A percentile compares a stretch with the other conserved stretches of the same genome.
Conservation (phyloP, 1,140 invertebrate species). For the Drosophila arawakana region DNA sequence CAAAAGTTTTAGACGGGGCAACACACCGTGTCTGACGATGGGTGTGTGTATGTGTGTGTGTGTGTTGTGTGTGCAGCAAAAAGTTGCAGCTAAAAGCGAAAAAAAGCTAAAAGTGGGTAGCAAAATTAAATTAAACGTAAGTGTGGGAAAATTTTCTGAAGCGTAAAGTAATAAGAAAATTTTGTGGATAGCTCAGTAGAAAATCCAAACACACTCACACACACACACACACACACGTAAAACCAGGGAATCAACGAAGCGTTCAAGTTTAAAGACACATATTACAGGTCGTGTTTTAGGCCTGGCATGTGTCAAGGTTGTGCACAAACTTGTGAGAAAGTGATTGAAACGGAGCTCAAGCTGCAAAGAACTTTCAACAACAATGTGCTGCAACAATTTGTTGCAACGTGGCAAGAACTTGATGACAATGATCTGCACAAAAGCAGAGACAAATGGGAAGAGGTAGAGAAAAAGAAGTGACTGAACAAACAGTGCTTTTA, state of each 20-base stretch:
- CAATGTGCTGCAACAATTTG: constrained; percentile 6
- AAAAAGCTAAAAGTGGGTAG: constrained; percentile 50
- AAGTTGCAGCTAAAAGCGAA: constrained; percentile 60
- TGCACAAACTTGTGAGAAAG: constrained; percentile 48
- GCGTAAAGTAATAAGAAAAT: constrained; percentile 78
- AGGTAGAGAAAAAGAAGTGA: neutral
- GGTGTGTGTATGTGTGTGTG: constrained; percentile 19
- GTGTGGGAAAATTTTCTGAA: constrained; percentile 79
- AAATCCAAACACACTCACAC: constrained; percentile 11
- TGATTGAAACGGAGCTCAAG: constrained; percentile 43
- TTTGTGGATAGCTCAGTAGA: constrained; percentile 52
- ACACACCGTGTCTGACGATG: neutral
- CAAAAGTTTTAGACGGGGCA: constrained; percentile 61
- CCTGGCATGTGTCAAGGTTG: constrained; percentile 74
- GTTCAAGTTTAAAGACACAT: constrained; percentile 56
- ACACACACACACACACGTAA: neutral
- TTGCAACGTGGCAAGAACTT: neutral
- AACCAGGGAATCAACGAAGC: constrained; percentile 46
- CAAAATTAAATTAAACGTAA: constrained; percentile 78
- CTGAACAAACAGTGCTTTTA: neutral
- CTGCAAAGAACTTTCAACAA: constrained; percentile 24
- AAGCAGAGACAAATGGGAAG: neutral
- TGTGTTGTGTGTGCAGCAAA: constrained; percentile 29
- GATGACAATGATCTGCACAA: constrained; percentile 3
- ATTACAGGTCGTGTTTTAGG: constrained; percentile 19